Percentiles rank a stretch among this genome's conserved stretches.
Evolutionary conservation across 2,888 invertebrate species (phyloP).

Genomic region (Biston stratarius): DNA sequence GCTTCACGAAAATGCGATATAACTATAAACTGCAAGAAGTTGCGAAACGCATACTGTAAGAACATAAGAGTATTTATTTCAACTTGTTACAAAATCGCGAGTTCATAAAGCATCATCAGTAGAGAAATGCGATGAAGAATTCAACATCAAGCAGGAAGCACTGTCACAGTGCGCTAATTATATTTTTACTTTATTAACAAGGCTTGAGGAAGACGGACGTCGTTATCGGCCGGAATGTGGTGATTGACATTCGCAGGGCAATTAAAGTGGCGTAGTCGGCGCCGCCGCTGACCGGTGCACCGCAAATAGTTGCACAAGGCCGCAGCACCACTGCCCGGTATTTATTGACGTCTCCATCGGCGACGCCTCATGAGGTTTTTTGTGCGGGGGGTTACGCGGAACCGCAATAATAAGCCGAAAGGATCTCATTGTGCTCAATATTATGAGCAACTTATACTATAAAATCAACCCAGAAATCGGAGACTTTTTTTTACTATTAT

Average conservation of each 20-base stretch:
- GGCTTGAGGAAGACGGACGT: conserved; percentile 55
- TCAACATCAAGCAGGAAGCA: conserved; percentile 44
- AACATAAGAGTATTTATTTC: neutral
- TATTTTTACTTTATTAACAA: conserved; percentile 47
- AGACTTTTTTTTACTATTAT: no score
- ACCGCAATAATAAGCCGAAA: no score
- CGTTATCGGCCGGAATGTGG: conserved; percentile 65
- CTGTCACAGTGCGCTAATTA: conserved; percentile 46
- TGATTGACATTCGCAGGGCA: conserved; percentile 73
- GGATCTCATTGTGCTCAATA: no score
- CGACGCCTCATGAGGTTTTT: conserved; percentile 54
- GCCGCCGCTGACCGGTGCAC: conserved; percentile 59
- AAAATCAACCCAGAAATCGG: no score
- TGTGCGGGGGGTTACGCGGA: no score
- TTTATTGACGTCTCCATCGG: conserved; percentile 64
- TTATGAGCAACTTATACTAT: no score
- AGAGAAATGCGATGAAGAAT: conserved; percentile 36
- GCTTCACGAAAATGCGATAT: no score
- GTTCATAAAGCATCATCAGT: conserved; percentile 1
- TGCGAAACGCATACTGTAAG: neutral
- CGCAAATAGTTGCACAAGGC: conserved; percentile 81
- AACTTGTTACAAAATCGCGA: neutral
- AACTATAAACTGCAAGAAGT: no score
- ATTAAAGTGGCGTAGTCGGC: conserved; percentile 66
- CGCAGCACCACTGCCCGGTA: conserved; percentile 64